phyloP scores from a whole-genome alignment of 1,140 invertebrate species.

The Schlechtendalia chinensis region DNA sequence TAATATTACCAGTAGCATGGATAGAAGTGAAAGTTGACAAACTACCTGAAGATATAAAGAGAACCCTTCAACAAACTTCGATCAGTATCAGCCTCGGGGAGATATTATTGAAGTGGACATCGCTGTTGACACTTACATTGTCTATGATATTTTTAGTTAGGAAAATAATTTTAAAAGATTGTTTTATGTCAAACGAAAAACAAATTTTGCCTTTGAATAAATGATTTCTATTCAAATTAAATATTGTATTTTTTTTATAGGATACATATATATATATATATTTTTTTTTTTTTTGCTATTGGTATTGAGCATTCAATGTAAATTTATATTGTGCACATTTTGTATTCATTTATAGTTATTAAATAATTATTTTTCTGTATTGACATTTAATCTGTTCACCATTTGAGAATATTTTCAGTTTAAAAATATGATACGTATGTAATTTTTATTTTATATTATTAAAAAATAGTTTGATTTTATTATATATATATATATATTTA shows the following conservation, averaged over 20 bases:
- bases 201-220: constrained; percentile 38
- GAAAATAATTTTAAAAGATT: constrained; percentile 47
- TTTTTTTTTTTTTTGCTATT: not conserved
- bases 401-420: too few relatives aligned
- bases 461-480: too few relatives aligned
- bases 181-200: constrained; percentile 40
- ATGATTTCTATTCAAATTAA: not conserved
- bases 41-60: constrained; percentile 34
- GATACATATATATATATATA: too few relatives aligned
- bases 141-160: constrained; percentile 40
- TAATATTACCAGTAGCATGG: constrained; percentile 37
- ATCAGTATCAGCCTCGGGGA: constrained; percentile 26
- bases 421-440: not conserved
- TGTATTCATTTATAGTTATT: not conserved
- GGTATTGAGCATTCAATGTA: not conserved
- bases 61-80: constrained; percentile 31
- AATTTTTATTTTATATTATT: not conserved
- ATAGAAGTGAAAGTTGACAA: constrained; percentile 43
- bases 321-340: constrained; percentile 7
- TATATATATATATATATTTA: too few relatives aligned
- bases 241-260: not conserved
- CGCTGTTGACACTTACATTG: constrained; percentile 28
- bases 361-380: not conserved
- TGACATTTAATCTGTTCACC: not conserved
- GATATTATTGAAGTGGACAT: constrained; percentile 34